Evolutionary conservation across 2,888 invertebrate genomes (phyloP), one percentile per base, ranked within the genome.

Genomic region (Heliothis peltigera): DNA sequence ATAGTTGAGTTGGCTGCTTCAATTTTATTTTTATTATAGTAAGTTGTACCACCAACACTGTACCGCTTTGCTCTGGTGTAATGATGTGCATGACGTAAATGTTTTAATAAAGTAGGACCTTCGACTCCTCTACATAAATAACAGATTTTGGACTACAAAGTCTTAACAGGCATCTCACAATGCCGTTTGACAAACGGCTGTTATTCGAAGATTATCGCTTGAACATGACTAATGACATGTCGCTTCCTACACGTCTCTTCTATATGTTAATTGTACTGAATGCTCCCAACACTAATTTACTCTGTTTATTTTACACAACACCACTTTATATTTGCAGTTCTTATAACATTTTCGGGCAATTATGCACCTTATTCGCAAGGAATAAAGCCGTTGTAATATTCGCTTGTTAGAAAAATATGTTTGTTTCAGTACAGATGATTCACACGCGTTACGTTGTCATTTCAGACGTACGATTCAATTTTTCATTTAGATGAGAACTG

Each of bases 181-280:
- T 79, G 79, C 67, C 76, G 72, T 87, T 91, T 90, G 91, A 92
- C 91, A 91, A 89, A 92, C 90, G 89, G 83, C 52, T 91, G 90
- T 92, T 91, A 90, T 90, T 90, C 87, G 73, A 90, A 93, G 92
- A 93, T 93, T 92, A 93, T 92, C 89, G 81, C 88, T 81, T 87
- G 90, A 92, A 92, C 90, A 92, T 92, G 93, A 94, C 91, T 93
- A 94, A 94, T 93, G 92, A 90, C 87, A 82, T 85, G 86, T 87
- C 85, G 82, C 85, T 87, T 86, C 87, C 86, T 84, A 84, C 82
- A 76, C 64, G 77, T 85, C 84, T 83, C 81, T 81, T 87, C 85
- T 89, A 88, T 85, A 89, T 92, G 92, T 92, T 94, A 93, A 93
- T 93, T 92, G 91, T 91, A 89, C 86, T 84, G 88, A 89, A 90